phyloP scores from a whole-genome alignment of 2,797 vertebrate species.

The Apogon hyalosoma region DNA sequence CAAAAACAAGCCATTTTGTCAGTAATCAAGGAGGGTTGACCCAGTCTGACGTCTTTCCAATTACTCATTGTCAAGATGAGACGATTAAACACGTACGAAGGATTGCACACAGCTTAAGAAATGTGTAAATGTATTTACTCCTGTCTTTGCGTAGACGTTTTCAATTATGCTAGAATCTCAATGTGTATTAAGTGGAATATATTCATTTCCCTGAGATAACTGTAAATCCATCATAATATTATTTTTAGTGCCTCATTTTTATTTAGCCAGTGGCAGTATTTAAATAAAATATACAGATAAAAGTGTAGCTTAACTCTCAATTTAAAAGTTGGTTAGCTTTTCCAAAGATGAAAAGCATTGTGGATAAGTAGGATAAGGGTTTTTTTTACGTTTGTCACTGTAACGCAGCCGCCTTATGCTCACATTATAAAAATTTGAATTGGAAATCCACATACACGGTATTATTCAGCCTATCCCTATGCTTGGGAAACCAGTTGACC shows the following conservation, averaged over 20 bases:
- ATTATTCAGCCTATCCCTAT: too few species aligned
- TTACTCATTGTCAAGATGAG: constrained; percentile 27
- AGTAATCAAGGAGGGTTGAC: constrained; percentile 34
- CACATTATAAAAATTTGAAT: constrained; percentile 27
- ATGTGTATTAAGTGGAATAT: neutral
- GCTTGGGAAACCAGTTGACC: too few species aligned
- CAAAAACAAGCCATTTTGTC: constrained; percentile 31
- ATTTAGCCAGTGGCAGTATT: constrained; percentile 33
- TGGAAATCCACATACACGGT: neutral
- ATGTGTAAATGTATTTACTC: constrained; percentile 10
- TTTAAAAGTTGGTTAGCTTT: constrained; percentile 35
- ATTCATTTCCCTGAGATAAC: constrained; percentile 1
- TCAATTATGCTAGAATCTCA: constrained; percentile 1
- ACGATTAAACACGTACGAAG: constrained; percentile 11
- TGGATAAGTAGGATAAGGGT: constrained; percentile 9
- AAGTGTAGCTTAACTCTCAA: constrained; percentile 42
- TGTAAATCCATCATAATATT: neutral
- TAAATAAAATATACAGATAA: constrained; percentile 40
- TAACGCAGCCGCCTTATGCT: constrained; percentile 15
- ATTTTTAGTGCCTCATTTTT: constrained; percentile 12
- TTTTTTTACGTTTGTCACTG: constrained; percentile 15
- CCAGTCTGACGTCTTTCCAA: constrained; percentile 29
- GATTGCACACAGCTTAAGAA: constrained; percentile 12
- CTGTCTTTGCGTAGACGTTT: constrained; percentile 6
- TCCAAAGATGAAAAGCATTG: constrained; percentile 42